These are phyloP conservation scores for Pangasius krempfi DNA, from an alignment of 2,797 vertebrate genomes.

Conservation along the genomic window DNA sequence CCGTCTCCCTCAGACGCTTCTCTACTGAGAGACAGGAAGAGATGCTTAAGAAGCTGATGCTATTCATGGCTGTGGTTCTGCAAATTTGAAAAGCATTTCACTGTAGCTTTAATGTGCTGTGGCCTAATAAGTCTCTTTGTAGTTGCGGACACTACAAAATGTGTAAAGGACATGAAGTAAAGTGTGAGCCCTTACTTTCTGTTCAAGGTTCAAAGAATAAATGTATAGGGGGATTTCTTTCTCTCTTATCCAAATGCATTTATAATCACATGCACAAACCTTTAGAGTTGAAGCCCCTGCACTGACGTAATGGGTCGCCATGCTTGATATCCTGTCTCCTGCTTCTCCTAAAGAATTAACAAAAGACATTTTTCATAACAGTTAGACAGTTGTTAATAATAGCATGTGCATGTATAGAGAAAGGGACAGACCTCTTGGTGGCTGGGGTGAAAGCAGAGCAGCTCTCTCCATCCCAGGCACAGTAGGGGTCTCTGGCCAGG, in stretches of 20 bases:
- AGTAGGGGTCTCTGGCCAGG: slow-evolving; percentile 75
- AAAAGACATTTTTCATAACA: neutral
- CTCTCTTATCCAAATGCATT: neutral
- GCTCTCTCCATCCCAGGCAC: slow-evolving; percentile 75
- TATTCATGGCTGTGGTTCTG: neutral
- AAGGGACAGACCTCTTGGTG: slow-evolving; percentile 65
- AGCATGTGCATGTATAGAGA: neutral
- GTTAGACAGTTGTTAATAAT: neutral
- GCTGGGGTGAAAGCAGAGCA: slow-evolving; percentile 72
- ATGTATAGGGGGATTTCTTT: neutral
- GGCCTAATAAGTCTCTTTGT: neutral
- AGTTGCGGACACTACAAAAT: neutral
- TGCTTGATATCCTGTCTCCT: slow-evolving; percentile 76
- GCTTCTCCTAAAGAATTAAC: slow-evolving; percentile 66
- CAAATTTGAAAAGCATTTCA: neutral
- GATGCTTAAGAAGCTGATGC: slow-evolving; percentile 12
- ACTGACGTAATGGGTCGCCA: slow-evolving; percentile 74
- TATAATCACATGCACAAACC: slow-evolving; percentile 54
- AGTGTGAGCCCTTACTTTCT: neutral
- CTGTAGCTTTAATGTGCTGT: neutral
- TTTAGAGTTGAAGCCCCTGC: slow-evolving; percentile 74
- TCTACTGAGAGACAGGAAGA: slow-evolving; percentile 60
- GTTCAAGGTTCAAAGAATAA: neutral
- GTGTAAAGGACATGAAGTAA: too few relatives aligned
- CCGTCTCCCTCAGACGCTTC: slow-evolving; percentile 68